Evolutionary conservation across 2,113 vertebrate genomes (phyloP).

Genomic region (Peromyscus maniculatus): DNA sequence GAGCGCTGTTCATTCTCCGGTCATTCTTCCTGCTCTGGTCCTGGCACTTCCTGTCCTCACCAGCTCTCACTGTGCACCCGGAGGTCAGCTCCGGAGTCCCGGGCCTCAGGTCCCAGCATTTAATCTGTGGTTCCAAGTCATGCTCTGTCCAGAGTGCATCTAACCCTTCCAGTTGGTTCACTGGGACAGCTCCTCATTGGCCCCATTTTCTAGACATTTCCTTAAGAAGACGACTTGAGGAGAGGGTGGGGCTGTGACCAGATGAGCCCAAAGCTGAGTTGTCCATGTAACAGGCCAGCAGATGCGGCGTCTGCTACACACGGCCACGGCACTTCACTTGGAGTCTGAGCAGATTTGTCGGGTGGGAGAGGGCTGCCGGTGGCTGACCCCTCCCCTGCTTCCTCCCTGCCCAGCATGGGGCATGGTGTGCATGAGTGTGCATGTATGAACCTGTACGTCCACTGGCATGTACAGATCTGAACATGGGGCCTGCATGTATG

Average conservation of each 20-base stretch:
- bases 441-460: neutral
- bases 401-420: rapidly evolving
- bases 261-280: rapidly evolving
- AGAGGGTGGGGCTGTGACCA: neutral
- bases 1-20: no score
- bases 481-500: neutral
- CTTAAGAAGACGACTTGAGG: neutral
- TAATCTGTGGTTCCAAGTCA: neutral
- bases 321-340: rapidly evolving
- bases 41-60: rapidly evolving
- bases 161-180: neutral
- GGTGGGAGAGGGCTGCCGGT: rapidly evolving
- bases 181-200: neutral
- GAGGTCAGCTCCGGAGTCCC: rapidly evolving
- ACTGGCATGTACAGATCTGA: neutral
- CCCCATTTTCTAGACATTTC: neutral
- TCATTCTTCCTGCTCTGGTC: neutral
- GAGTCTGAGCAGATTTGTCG: neutral
- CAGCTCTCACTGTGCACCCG: rapidly evolving
- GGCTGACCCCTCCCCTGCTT: rapidly evolving
- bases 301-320: neutral
- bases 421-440: neutral
- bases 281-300: rapidly evolving
- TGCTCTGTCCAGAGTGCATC: neutral
- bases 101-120: rapidly evolving